Percentiles rank a stretch among this genome's conserved stretches.
Evolutionary conservation across 2,797 vertebrate genomes (phyloP).

Genomic region (Momotus momota): DNA sequence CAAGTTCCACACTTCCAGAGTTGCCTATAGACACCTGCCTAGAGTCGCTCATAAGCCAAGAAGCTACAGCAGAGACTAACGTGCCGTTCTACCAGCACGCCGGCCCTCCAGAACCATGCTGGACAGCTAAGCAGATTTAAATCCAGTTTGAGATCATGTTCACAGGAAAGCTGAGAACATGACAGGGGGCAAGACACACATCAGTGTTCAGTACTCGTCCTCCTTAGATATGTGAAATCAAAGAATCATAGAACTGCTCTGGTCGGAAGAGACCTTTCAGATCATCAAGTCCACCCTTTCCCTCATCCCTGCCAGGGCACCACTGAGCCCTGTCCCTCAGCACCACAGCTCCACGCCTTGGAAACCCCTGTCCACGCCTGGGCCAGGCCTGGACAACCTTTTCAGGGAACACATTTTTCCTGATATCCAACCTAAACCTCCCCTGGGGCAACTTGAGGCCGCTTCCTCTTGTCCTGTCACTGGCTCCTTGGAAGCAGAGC

Average conservation of each 20-base stretch:
- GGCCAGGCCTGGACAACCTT: no score
- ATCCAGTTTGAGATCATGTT: neutral
- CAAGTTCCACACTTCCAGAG: neutral
- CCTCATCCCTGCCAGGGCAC: no score
- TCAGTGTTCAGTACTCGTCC: rapidly evolving
- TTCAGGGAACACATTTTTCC: no score
- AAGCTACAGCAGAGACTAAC: rapidly evolving
- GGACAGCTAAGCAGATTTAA: neutral
- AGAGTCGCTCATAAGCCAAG: neutral
- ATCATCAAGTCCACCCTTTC: neutral
- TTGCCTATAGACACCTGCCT: rapidly evolving
- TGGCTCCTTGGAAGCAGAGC: no score
- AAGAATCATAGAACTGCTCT: no score
- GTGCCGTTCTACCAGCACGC: rapidly evolving
- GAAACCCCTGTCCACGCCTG: no score
- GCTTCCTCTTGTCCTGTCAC: no score
- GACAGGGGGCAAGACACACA: neutral
- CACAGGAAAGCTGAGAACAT: neutral
- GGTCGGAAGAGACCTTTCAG: no score
- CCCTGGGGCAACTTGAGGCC: no score
- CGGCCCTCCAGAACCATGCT: neutral
- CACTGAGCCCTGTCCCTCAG: no score
- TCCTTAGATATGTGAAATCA: neutral
- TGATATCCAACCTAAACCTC: no score
- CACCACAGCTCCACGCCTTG: no score